Percentiles rank a stretch among this genome's conserved stretches.
These are phyloP conservation scores for Rhagophthalmus giganteus DNA, from an alignment of 2,888 invertebrate genomes.

Conservation along the genomic window DNA sequence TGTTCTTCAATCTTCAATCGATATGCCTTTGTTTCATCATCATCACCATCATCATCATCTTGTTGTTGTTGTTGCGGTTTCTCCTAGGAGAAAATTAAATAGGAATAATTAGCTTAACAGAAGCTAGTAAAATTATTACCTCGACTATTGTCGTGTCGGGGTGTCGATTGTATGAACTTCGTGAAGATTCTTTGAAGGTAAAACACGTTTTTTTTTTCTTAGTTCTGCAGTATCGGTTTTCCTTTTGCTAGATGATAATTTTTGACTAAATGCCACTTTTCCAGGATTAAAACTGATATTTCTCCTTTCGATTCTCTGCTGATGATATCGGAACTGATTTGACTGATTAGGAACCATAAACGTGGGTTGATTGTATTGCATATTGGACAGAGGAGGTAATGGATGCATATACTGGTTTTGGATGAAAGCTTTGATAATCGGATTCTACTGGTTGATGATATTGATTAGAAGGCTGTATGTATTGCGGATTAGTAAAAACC, in stretches of 20 bases:
- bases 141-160: constrained; percentile 32
- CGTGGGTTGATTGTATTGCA: constrained; percentile 1
- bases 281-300: too few species aligned
- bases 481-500: constrained; percentile 4
- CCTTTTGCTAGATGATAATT: too few species aligned
- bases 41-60: constrained; percentile 55
- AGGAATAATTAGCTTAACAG: neutral
- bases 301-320: too few species aligned
- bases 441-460: constrained; percentile 5
- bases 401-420: neutral
- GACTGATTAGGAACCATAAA: too few species aligned
- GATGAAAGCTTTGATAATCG: too few species aligned
- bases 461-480: constrained; percentile 9
- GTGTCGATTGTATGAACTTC: constrained; percentile 37
- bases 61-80: neutral
- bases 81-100: neutral
- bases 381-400: neutral
- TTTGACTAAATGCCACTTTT: too few species aligned
- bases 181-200: constrained; percentile 36
- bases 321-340: too few species aligned
- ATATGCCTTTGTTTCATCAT: constrained; percentile 57
- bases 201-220: constrained; percentile 33
- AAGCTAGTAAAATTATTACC: neutral
- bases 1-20: constrained; percentile 58
- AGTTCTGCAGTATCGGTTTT: constrained; percentile 25